A percentile compares a stretch with the other conserved stretches of the same genome.
These are phyloP conservation scores for Merodon equestris DNA, from an alignment of 2,888 invertebrate species.

Conservation along the genomic window DNA sequence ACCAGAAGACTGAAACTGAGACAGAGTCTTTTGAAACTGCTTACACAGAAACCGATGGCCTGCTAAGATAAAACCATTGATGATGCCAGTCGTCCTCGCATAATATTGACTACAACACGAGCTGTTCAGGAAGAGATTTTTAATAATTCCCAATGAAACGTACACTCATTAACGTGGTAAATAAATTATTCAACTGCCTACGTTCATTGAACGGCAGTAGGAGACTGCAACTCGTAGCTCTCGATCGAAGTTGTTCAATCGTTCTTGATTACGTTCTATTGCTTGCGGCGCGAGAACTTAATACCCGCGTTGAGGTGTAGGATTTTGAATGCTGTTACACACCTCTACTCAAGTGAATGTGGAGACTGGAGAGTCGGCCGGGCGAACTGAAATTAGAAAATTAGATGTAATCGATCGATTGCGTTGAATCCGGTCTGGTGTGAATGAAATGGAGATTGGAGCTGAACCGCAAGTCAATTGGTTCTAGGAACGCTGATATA, in stretches of 20 bases:
- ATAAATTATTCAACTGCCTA: slow-evolving; percentile 45
- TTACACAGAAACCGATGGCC: slow-evolving; percentile 57
- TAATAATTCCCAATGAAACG: slow-evolving; percentile 21
- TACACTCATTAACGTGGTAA: slow-evolving; percentile 34
- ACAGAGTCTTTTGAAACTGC: slow-evolving; percentile 33
- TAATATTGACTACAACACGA: slow-evolving; percentile 16
- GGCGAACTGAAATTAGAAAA: slow-evolving; percentile 33
- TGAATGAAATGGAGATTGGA: not conserved
- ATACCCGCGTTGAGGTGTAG: slow-evolving; percentile 50
- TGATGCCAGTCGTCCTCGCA: slow-evolving; percentile 21
- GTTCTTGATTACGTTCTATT: slow-evolving; percentile 32
- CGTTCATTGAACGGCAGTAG: not conserved
- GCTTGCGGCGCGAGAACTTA: slow-evolving; percentile 47
- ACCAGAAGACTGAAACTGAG: slow-evolving; percentile 16
- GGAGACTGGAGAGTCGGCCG: too few relatives aligned
- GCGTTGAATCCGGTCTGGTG: not conserved
- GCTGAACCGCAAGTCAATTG: slow-evolving; percentile 18
- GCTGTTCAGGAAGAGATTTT: slow-evolving; percentile 3
- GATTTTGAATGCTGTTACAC: slow-evolving; percentile 25
- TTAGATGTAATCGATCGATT: slow-evolving; percentile 24
- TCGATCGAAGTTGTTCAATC: not conserved
- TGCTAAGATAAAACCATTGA: slow-evolving; percentile 58
- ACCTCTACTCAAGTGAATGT: slow-evolving; percentile 29
- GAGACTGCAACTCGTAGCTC: not conserved
- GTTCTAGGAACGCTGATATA: slow-evolving; percentile 2